These are phyloP conservation scores for Diarsia rubi DNA, from an alignment of 2,888 invertebrate genomes.

Conservation along the genomic window DNA sequence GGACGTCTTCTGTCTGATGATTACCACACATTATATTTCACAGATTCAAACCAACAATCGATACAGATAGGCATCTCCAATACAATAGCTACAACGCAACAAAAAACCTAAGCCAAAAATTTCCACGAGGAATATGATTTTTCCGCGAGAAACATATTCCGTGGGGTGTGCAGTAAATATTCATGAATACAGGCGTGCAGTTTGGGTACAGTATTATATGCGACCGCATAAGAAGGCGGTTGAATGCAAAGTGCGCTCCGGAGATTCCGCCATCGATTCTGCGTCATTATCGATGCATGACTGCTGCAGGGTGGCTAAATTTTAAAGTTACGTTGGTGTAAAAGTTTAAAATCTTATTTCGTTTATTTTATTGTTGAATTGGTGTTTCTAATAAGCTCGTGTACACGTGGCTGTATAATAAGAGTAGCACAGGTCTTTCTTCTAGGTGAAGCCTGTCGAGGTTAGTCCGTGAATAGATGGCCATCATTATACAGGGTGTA, in stretches of 20 bases:
- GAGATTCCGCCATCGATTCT: constrained; percentile 67
- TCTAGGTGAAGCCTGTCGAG: no score
- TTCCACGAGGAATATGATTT: constrained; percentile 58
- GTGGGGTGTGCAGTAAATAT: constrained; percentile 73
- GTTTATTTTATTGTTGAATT: not conserved
- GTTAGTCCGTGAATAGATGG: no score
- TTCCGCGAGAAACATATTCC: constrained; percentile 68
- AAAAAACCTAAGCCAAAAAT: constrained; percentile 33
- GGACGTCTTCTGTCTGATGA: no score
- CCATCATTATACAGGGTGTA: no score
- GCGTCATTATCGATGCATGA: constrained; percentile 70
- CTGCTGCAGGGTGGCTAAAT: constrained; percentile 42
- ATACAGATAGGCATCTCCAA: not conserved
- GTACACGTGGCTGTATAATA: no score
- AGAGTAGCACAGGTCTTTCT: no score
- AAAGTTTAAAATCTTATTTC: constrained; percentile 12
- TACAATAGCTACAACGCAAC: constrained; percentile 4
- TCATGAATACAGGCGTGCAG: constrained; percentile 74
- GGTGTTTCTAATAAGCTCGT: not conserved
- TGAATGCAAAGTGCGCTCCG: constrained; percentile 75
- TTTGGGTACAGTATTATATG: constrained; percentile 72
- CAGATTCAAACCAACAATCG: not conserved
- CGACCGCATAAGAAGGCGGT: constrained; percentile 73
- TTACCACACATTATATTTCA: not conserved
- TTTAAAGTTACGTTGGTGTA: constrained; percentile 26